These are phyloP conservation scores for Conus canariensis DNA, from an alignment of 2,888 invertebrate genomes.

Conservation along the genomic window DNA sequence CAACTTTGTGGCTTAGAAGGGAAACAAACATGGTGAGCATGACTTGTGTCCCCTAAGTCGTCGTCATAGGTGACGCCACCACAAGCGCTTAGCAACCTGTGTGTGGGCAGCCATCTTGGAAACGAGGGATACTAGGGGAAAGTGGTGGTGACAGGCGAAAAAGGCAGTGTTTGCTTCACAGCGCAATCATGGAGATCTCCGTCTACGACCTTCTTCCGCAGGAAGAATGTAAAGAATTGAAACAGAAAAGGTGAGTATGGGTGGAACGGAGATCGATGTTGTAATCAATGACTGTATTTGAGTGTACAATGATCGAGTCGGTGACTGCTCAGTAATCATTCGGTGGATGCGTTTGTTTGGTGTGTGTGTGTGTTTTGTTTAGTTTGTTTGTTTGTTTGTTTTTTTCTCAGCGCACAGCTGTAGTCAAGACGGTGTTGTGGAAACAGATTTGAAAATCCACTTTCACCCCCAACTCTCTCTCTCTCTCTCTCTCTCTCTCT, in stretches of 20 bases:
- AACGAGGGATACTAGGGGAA: not conserved
- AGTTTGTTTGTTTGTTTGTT: too few relatives aligned
- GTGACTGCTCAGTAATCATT: too few relatives aligned
- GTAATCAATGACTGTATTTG: too few relatives aligned
- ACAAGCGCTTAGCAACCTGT: conserved; percentile 40
- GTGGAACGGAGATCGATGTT: not conserved
- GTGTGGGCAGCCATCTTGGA: conserved; percentile 38
- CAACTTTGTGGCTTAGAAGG: not conserved
- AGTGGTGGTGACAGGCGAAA: not conserved
- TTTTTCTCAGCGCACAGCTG: too few relatives aligned
- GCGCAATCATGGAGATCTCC: not conserved
- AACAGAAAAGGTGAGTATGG: conserved; percentile 36
- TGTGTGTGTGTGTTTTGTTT: too few relatives aligned
- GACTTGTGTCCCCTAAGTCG: conserved; percentile 23
- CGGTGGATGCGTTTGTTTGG: too few relatives aligned
- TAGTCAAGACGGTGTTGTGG: too few relatives aligned
- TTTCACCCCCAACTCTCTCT: too few relatives aligned
- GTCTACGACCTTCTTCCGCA: conserved; percentile 34
- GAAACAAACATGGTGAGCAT: not conserved
- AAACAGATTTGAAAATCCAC: too few relatives aligned
- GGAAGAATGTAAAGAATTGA: conserved; percentile 33
- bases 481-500: too few relatives aligned
- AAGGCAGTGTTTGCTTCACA: not conserved
- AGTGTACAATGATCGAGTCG: too few relatives aligned
- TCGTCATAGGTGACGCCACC: conserved; percentile 39